Evolutionary conservation across 1,140 invertebrate species (phyloP).

Genomic region (Drosophila navojoa): DNA sequence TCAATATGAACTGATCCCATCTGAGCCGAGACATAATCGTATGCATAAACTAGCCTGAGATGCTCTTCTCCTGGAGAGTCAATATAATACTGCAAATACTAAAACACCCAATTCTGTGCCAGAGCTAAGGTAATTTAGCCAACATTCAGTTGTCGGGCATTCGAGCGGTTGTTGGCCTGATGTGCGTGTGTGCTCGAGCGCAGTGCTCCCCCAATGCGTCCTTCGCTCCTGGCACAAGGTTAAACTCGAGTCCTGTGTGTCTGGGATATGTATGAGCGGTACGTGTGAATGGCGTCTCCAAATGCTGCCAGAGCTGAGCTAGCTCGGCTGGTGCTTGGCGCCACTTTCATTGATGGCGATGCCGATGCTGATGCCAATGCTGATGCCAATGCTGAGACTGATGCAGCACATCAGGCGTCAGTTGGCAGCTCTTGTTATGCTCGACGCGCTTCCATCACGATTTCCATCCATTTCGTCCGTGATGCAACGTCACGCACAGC

Average conservation of each 20-base stretch:
- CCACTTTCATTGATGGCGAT: slow-evolving; percentile 20
- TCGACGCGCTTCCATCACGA: slow-evolving; percentile 76
- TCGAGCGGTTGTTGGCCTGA: no score
- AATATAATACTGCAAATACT: no score
- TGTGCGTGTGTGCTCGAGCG: background rate
- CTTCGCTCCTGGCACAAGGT: slow-evolving; percentile 11
- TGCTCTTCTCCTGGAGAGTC: no score
- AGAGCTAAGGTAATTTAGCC: no score
- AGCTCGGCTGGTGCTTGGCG: background rate
- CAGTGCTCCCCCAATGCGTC: background rate
- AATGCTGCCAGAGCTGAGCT: slow-evolving; percentile 13
- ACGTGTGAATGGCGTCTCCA: slow-evolving; percentile 37
- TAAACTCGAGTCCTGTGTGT: slow-evolving; percentile 6
- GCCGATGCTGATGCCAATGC: background rate
- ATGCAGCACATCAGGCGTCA: slow-evolving; percentile 40
- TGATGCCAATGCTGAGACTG: background rate
- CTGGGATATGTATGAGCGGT: slow-evolving; percentile 34
- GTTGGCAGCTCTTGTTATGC: slow-evolving; percentile 59
- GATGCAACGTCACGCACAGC: slow-evolving; percentile 76
- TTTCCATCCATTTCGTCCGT: slow-evolving; percentile 37
- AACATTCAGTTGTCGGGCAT: background rate
- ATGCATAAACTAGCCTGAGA: no score
- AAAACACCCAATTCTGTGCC: no score
- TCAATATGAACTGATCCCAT: no score
- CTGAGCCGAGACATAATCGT: no score